phyloP scores from a whole-genome alignment of 2,113 vertebrate species.

The Phalacrocorax aristotelis region DNA sequence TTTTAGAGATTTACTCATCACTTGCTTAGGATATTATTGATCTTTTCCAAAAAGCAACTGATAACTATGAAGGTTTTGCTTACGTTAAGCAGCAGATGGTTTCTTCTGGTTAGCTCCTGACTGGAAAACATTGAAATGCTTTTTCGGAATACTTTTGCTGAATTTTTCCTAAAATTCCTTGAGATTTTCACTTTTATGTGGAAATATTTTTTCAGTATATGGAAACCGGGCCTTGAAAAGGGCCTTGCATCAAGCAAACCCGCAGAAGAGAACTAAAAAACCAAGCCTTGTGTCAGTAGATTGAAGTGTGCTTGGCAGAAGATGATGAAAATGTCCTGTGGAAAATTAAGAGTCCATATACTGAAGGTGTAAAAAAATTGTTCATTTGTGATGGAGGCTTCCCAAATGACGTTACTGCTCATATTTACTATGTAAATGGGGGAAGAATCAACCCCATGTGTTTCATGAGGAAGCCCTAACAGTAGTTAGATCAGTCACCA shows the following conservation, averaged over 20 bases:
- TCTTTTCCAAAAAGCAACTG: conserved; percentile 21
- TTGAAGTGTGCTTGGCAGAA: not conserved
- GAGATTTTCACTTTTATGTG: not conserved
- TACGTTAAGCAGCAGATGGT: conserved; percentile 30
- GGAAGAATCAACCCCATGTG: not conserved
- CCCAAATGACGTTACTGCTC: not conserved
- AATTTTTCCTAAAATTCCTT: not conserved
- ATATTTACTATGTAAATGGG: not conserved
- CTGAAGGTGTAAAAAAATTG: not conserved
- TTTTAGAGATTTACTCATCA: conserved; percentile 23
- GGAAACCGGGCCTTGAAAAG: not conserved
- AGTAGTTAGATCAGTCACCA: conserved; percentile 29
- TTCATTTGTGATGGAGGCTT: not conserved
- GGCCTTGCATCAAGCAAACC: not conserved
- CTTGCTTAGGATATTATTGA: conserved; percentile 12
- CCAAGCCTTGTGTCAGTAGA: not conserved
- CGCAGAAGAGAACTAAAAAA: not conserved
- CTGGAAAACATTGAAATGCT: not conserved
- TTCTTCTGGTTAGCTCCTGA: conserved; percentile 7
- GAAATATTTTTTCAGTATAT: not conserved
- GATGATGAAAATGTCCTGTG: not conserved
- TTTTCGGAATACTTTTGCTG: not conserved
- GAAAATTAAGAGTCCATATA: not conserved
- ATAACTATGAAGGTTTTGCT: conserved; percentile 17
- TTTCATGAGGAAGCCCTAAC: not conserved